Base-by-base conservation (phyloP, 1,140 invertebrate species). In the Dufourea novaeangliae region DNA sequence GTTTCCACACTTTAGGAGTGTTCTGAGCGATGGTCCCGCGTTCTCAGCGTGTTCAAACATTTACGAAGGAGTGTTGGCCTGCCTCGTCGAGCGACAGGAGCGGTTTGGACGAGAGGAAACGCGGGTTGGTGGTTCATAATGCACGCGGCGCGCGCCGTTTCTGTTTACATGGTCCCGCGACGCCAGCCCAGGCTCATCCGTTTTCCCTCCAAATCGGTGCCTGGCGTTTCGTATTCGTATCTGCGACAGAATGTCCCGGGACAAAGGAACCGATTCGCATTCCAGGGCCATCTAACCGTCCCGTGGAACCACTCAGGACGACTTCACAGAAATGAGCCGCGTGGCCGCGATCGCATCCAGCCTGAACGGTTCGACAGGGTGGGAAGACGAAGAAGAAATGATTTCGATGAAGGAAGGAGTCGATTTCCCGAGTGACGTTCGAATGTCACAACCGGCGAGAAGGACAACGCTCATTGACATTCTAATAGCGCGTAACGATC, bases 391-490 rank as follows among this genome's bases (percentile, higher is more conserved):
- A 66, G 62, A 5, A 14, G 8, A 12, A 27, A 68, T n/a, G 32
- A 29, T 8, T 34, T 39, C 27, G 39, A n/a, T 0, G 44, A n/a
- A 46, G 20, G n/a, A 29, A 37, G 6, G 50, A 54, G 64, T 32
- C 64, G 41, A 70, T 70, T 76, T 75, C 50, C 34, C 37, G 50
- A 5, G 17, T n/a, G 22, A 37, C 37, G 78, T 63, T 72, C 73
- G 57, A 50, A 22, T 41, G 74, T 67, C 44, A n/a, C n/a, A 39
- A 22, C 61, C 62, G 62, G 8, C 22, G 52, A 63, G 64, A 79
- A 69, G 67, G 67, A 82, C 80, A 62, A 70, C 52, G 75, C 75
- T 82, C 75, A 83, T 83, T 78, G 69, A 82, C 75, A 82, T 83
- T 83, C 74, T 56, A 62, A 59, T 82, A 52, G 68, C 68, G 54